These are phyloP conservation scores for Scelioninae gen. 2 DNA, from an alignment of 2,888 invertebrate species.

Conservation along the genomic window DNA sequence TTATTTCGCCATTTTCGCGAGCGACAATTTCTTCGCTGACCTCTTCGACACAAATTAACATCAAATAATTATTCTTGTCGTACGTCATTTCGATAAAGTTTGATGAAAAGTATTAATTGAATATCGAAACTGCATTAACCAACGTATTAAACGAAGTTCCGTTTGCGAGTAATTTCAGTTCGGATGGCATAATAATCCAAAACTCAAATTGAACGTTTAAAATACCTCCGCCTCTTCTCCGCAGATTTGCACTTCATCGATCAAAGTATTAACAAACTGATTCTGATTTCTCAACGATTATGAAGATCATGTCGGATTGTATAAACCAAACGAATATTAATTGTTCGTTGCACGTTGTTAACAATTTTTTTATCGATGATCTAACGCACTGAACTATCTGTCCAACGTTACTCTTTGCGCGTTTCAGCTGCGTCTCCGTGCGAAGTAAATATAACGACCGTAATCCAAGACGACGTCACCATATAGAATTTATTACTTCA, in stretches of 20 bases:
- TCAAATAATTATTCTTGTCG: neutral
- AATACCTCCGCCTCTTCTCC: neutral
- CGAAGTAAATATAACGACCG: too few relatives aligned
- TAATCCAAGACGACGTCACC: too few relatives aligned
- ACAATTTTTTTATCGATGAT: too few relatives aligned
- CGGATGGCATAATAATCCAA: constrained; percentile 21
- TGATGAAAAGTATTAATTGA: constrained; percentile 15
- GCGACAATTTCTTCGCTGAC: neutral
- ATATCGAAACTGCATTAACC: constrained; percentile 13
- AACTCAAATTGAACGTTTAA: constrained; percentile 5
- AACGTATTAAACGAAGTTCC: constrained; percentile 17
- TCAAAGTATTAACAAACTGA: constrained; percentile 12
- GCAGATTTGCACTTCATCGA: neutral
- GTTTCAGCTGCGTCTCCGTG: too few relatives aligned
- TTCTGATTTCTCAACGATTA: constrained; percentile 7
- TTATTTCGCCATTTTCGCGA: too few relatives aligned
- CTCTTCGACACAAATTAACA: neutral
- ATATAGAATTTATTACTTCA: too few relatives aligned
- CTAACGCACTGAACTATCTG: too few relatives aligned
- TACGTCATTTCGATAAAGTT: neutral
- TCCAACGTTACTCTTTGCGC: too few relatives aligned
- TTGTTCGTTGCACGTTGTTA: neutral
- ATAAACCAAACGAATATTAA: neutral
- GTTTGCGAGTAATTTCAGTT: constrained; percentile 10
- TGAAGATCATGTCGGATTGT: neutral